A percentile compares a stretch with the other conserved stretches of the same genome.
Conservation (phyloP, 2,888 invertebrate genomes). For the Drosophila stalkeri region DNA sequence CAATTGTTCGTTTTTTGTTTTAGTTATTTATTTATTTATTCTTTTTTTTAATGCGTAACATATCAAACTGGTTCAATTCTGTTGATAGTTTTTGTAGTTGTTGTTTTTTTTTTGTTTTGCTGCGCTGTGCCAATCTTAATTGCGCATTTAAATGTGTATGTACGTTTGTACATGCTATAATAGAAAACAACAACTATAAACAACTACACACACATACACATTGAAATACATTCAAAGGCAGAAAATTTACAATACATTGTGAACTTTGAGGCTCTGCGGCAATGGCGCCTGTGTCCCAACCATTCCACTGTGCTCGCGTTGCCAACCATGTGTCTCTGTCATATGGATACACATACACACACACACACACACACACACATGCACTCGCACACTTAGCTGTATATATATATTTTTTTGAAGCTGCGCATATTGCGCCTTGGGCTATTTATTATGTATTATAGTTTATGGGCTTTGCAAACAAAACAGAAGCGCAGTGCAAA, state of each 20-base stretch:
- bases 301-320: constrained; percentile 27
- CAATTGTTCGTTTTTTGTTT: background rate
- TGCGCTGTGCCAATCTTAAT: constrained; percentile 75
- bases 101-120: constrained; percentile 29
- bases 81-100: constrained; percentile 58
- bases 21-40: background rate
- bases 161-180: constrained; percentile 52
- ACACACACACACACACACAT: background rate
- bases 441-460: constrained; percentile 74
- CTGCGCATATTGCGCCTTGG: constrained; percentile 79
- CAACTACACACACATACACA: constrained; percentile 39
- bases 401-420: constrained; percentile 48
- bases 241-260: constrained; percentile 63
- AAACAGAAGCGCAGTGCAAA: constrained; percentile 45
- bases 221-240: constrained; percentile 25
- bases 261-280: constrained; percentile 68
- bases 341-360: background rate
- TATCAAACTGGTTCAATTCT: constrained; percentile 77
- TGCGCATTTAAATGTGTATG: constrained; percentile 77
- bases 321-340: constrained; percentile 54
- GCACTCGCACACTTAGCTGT: background rate
- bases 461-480: constrained; percentile 57
- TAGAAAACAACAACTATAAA: constrained; percentile 57
- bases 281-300: constrained; percentile 54
- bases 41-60: constrained; percentile 64